Base-by-base conservation (phyloP, 92 coral and sea anemone species). In the Epizoanthus illoricatus region DNA sequence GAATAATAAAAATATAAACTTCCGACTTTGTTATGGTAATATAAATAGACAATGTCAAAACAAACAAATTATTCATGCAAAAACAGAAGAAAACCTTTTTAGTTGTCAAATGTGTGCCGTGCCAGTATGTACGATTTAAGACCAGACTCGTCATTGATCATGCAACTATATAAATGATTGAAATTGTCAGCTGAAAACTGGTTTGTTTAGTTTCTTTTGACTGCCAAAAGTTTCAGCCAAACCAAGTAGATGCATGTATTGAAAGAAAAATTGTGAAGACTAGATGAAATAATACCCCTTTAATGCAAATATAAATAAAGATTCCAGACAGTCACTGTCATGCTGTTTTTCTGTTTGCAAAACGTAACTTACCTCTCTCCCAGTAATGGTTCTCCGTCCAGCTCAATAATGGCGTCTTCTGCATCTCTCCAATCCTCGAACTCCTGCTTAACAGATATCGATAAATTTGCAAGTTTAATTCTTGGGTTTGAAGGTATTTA, bases 381-480 rank as follows among this genome's bases (percentile, higher is more conserved):
- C 15, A 76, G 81, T 33, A 76, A 42, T 4, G 81, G 69, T n/a
- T 76, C 81, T 18, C 81, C 81, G 5, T 76, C 70, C 24, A 76
- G 57, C 17, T 76, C 81, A 17, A 76, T 76, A 3, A 76, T 76
- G 1, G 81, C 81, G 63, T 76, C 81, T 61, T 76, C 81, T 5
- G 81, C 81, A 39, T 76, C 81, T 42, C 81, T 41, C 81, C 81
- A 76, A 5, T 76, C 81, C 61, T 76, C 71, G 23, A 76, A 76
- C 42, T 76, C 81, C 81, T 76, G 49, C 4, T 39, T 12, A 58
- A 17, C 21, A 10, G 10, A 61, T n/a, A 64, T 20, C 39, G 52
- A 15, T n/a, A 68, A 66, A 5, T 33, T 66, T 33, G 20, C n/a
- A 68, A 68, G 42, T 43, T 68, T 66, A 18, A 41, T 5, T 18